Conservation (phyloP, 2,888 invertebrate species). For the Oscheius onirici region DNA sequence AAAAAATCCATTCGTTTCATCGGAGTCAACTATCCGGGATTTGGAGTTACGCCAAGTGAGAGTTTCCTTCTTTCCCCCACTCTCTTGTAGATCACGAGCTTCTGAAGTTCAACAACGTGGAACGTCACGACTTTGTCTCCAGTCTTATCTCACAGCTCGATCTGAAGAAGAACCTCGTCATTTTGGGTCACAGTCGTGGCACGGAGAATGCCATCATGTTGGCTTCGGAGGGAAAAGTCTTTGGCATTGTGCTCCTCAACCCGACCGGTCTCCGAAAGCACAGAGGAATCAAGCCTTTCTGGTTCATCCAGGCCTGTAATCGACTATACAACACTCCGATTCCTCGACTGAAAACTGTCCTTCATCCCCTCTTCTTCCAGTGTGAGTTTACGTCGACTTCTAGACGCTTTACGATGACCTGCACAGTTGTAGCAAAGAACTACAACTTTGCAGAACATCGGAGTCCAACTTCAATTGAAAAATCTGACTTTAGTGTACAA, state of each 20-base stretch:
- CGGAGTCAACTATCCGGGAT: conserved; percentile 60
- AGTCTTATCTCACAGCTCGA: neutral
- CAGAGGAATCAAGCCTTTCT: conserved; percentile 43
- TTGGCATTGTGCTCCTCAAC: conserved; percentile 49
- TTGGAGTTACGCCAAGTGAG: conserved; percentile 38
- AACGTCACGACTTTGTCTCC: conserved; percentile 44
- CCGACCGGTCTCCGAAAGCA: conserved; percentile 48
- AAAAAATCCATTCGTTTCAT: conserved; percentile 47
- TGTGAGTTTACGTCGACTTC: neutral
- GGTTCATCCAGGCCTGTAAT: conserved; percentile 12
- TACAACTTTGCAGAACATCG: no score
- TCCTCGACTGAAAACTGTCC: neutral
- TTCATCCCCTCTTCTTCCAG: conserved; percentile 21
- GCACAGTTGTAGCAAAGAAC: no score
- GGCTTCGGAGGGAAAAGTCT: conserved; percentile 1
- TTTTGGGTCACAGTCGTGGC: conserved; percentile 50
- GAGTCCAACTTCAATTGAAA: neutral
- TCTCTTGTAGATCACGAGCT: conserved; percentile 22
- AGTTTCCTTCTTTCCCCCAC: neutral
- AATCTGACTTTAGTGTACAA: conserved; percentile 4
- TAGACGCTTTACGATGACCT: no score
- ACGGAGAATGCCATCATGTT: conserved; percentile 47
- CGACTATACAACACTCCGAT: neutral
- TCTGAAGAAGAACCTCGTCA: conserved; percentile 20
- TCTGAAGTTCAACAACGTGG: conserved; percentile 43